Evolutionary conservation across 1,140 invertebrate genomes (phyloP), one percentile per base, ranked within the genome.

Genomic region (Zaprionus kolodkinae): DNA sequence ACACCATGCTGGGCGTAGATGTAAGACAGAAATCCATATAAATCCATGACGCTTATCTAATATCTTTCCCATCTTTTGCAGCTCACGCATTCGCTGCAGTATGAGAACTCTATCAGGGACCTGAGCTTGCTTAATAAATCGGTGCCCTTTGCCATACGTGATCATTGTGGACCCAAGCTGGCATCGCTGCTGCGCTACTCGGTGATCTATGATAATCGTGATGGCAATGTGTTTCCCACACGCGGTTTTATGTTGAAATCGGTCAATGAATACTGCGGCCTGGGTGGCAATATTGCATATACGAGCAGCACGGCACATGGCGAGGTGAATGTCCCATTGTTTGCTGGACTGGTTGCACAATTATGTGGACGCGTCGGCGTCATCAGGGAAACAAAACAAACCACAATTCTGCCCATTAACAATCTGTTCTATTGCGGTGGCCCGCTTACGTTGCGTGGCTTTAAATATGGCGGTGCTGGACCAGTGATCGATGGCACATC

Each of bases 361-460:
- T 73, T 93, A 45, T 92, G 90, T 60, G 85, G 59, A 15, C 92
- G 91, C 13, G 70, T 92, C 11, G 92, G 92, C 13, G 70, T 88
- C 6, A 59, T 93, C 9, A 80, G 79, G 52, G 79, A 84, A 52
- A 91, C 89, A 1, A 88, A 91, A 40, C 69, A 88, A 13, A 88
- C 87, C 0, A 90, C 82, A 35, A 59, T 67, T n/a, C 65, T 92
- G 55, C 92, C 92, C 13, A 82, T 93, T 11, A 88, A 59, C 48
- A 92, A 81, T 71, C 43, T 92, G 38, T 93, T 91, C 69, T 92
- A 91, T 48, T 90, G 92, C 40, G 92, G 92, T n/a, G 92, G 92
- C 0, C 90, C 92, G 0, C 21, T 91, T 48, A 91, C 92, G 1
- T 35, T 93, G 36, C 72, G 92, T 7, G 92, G 92, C 35, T 93